Base-by-base conservation (phyloP, 2,888 invertebrate species). In the Nomada ruficornis region DNA sequence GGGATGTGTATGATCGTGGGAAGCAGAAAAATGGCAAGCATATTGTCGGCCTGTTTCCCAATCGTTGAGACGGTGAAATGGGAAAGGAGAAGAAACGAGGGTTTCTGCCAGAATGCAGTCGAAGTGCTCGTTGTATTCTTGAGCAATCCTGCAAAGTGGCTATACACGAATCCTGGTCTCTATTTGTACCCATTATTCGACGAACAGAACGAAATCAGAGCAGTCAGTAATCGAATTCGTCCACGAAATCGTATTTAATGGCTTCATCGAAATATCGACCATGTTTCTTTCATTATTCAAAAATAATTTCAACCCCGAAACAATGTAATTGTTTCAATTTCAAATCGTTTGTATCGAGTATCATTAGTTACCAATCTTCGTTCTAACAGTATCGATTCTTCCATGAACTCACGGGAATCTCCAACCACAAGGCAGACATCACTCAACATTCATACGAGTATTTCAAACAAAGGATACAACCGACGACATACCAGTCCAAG, bases 21-120 rank as follows among this genome's bases (percentile, higher is more conserved):
- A 83, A 82, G 75, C 2, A 36, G 60, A 69, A 82, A 83, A 76
- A 75, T 79, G 26, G 78, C 65, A 23, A 82, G 72, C 74, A 72
- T 78, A 83, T 82, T 83, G 78, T 82, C 29, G 63, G 42, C 36
- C 20, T 36, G 64, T 78, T 75, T 78, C 78, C 52, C 75, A 76
- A 82, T 75, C 67, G 68, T 60, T 29, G n/a, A 50, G 71, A 70
- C 59, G 59, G 47, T 52, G 44, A 71, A 63, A 44, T 11, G 42
- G 44, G 52, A 74, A 54, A 52, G 47, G 36, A 50, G 60, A 50
- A 59, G 59, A 42, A 64, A 44, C 55, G n/a, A 74, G 50, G 63
- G 57, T 20, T 71, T 54, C 4, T 75, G 82, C 74, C 74, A 74
- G 68, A 63, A 80, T 54, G 23, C 76, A 69, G 64, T 65, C 54